Conservation (phyloP, 1,140 invertebrate species). For the Pseudobourletiella spinata region DNA sequence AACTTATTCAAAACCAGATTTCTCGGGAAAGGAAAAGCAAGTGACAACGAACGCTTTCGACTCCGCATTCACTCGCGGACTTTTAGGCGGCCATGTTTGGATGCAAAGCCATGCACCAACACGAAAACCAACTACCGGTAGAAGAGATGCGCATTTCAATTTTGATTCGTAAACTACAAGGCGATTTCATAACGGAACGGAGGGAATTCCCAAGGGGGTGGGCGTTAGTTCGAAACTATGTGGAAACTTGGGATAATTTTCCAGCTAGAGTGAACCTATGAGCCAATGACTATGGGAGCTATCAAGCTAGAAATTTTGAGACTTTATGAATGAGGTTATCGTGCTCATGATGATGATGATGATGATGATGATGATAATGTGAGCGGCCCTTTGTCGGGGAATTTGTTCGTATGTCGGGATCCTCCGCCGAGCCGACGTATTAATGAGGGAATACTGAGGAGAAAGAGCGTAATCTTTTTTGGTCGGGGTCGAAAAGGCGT, state of each 20-base stretch:
- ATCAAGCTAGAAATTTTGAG: neutral
- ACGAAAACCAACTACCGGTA: neutral
- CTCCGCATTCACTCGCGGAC: no score
- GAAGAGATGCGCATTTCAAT: neutral
- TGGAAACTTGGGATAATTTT: neutral
- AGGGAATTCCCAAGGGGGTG: no score
- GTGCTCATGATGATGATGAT: no score
- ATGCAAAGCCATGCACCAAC: neutral
- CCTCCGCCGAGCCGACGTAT: slow-evolving; percentile 22
- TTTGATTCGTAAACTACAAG: neutral
- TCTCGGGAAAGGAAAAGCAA: no score
- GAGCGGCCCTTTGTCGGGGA: neutral
- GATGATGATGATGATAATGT: no score
- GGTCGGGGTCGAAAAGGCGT: slow-evolving; percentile 28
- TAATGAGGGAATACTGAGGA: slow-evolving; percentile 22
- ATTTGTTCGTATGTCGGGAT: slow-evolving; percentile 2
- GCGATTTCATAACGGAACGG: neutral
- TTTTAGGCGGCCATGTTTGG: no score
- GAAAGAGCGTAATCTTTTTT: slow-evolving; percentile 27
- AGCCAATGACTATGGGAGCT: neutral
- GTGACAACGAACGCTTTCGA: no score
- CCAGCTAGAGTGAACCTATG: neutral
- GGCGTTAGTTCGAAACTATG: no score
- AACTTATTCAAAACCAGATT: neutral
- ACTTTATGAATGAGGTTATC: neutral